These are phyloP conservation scores for Bombus waltoni DNA, from an alignment of 1,140 invertebrate species.

Conservation along the genomic window DNA sequence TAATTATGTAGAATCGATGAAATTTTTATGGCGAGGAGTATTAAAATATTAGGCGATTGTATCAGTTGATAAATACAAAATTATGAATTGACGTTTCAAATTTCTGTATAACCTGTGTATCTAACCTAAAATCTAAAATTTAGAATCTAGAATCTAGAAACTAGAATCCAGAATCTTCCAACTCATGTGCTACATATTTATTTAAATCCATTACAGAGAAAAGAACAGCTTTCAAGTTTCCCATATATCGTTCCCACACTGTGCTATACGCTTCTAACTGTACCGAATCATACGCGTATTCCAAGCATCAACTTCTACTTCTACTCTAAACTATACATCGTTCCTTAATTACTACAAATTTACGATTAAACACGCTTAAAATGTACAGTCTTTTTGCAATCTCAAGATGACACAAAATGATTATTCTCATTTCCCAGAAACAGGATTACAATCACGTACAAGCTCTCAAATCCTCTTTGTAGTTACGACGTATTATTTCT, in stretches of 20 bases:
- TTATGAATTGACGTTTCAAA: not conserved
- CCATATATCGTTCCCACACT: too few relatives aligned
- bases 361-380: not conserved
- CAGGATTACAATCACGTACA: not conserved
- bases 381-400: not conserved
- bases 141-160: not conserved
- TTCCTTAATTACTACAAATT: not conserved
- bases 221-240: too few relatives aligned
- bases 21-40: not conserved
- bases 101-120: not conserved
- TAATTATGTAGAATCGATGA: not conserved
- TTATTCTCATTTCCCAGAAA: not conserved
- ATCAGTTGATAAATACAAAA: not conserved
- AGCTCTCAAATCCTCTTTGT: not conserved
- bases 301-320: too few relatives aligned
- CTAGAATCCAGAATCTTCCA: not conserved
- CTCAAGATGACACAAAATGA: not conserved
- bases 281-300: too few relatives aligned
- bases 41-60: not conserved
- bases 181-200: not conserved
- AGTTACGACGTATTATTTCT: not conserved
- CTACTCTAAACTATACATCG: too few relatives aligned
- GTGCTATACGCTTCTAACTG: too few relatives aligned
- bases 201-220: too few relatives aligned
- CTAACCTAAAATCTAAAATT: not conserved